A percentile compares a stretch with the other conserved stretches of the same genome.
Evolutionary conservation across 2,797 vertebrate genomes (phyloP).

Genomic region (Pteropus rufus): DNA sequence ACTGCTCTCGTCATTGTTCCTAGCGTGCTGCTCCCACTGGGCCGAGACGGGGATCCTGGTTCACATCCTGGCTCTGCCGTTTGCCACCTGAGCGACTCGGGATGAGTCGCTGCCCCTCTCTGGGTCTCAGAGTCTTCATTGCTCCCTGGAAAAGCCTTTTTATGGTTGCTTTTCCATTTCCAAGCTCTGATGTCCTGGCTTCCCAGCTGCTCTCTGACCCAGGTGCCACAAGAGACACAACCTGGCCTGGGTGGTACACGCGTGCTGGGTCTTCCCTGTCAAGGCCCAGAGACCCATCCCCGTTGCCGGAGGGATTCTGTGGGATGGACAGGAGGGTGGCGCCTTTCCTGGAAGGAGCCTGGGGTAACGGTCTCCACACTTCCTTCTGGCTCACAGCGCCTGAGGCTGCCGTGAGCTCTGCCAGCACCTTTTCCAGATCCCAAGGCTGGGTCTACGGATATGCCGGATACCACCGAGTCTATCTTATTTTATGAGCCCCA

Average conservation of each 20-base stretch:
- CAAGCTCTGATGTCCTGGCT: background rate
- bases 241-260: background rate
- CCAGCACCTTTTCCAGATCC: background rate
- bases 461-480: background rate
- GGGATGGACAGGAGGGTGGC: background rate
- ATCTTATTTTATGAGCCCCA: too few species aligned
- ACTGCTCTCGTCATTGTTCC: too few species aligned
- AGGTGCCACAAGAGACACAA: background rate
- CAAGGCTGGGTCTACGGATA: fast-evolving
- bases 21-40: background rate
- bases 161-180: too few species aligned
- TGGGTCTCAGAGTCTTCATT: background rate
- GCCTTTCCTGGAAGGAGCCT: background rate
- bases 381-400: too few species aligned
- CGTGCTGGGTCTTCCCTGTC: background rate
- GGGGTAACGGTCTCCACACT: background rate
- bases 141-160: background rate
- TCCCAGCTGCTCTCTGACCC: background rate
- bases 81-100: background rate
- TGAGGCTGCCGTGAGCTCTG: fast-evolving
- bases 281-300: background rate
- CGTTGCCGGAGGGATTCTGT: background rate
- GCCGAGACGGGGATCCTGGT: background rate
- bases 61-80: background rate
- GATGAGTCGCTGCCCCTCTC: background rate